Conservation (phyloP, 2,113 vertebrate species). For the Brienomyrus brachyistius region DNA sequence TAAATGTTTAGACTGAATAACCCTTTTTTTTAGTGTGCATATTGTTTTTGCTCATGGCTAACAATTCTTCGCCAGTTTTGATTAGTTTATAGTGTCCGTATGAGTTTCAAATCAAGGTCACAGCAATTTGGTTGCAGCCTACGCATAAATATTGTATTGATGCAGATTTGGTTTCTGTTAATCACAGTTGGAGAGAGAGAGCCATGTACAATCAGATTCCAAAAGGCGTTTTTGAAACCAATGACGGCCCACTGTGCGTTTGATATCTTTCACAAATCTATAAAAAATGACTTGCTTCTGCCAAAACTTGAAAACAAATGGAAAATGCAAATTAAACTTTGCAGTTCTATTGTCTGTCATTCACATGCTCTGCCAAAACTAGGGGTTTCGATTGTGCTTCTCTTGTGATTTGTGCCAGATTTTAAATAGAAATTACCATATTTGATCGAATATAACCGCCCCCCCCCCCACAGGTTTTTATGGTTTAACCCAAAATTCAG, state of each 20-base stretch:
- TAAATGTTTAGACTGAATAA: background rate
- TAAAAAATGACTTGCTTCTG: background rate
- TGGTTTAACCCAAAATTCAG: slow-evolving; percentile 2
- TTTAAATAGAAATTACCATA: background rate
- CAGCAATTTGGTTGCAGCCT: background rate
- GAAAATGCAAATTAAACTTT: background rate
- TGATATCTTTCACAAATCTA: background rate
- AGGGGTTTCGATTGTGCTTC: background rate
- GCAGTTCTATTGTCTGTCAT: background rate
- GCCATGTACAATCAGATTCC: background rate
- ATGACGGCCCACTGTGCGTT: background rate
- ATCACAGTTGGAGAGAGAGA: background rate
- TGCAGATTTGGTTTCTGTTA: background rate
- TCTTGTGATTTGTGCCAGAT: background rate
- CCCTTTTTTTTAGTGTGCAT: background rate
- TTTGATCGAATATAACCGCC: no score
- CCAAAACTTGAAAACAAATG: background rate
- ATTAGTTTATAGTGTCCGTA: background rate
- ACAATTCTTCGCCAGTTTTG: background rate
- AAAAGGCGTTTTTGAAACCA: background rate
- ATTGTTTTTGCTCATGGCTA: background rate
- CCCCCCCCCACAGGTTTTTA: background rate
- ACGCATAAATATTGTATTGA: background rate
- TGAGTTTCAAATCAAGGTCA: background rate
- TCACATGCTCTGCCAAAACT: background rate